Conservation (phyloP, 2,888 invertebrate genomes). For the Anticlea derivata region DNA sequence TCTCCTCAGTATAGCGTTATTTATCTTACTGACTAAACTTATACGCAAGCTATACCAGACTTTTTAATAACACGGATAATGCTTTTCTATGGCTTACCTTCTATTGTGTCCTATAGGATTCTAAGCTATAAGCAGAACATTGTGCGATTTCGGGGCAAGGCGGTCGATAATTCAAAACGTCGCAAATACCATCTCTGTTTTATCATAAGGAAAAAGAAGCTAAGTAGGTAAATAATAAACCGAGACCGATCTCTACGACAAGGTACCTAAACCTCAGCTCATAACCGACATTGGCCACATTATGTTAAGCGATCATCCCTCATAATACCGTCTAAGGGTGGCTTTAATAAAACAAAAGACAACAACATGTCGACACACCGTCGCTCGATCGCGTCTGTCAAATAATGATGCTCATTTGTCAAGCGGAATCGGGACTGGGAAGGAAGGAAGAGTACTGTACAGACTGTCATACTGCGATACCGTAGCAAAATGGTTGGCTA, state of each 20-base stretch:
- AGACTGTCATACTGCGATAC: neutral
- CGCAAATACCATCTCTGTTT: neutral
- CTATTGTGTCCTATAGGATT: too few species aligned
- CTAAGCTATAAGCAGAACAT: too few species aligned
- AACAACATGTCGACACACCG: slow-evolving; percentile 72
- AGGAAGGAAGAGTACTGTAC: slow-evolving; percentile 21
- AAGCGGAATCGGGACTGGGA: slow-evolving; percentile 63
- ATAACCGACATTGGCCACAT: slow-evolving; percentile 50
- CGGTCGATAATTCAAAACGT: too few species aligned
- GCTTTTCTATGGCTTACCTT: too few species aligned
- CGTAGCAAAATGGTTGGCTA: neutral
- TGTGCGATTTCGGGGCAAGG: too few species aligned
- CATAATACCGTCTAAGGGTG: slow-evolving; percentile 58
- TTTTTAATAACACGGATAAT: too few species aligned
- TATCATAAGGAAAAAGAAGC: neutral
- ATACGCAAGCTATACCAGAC: too few species aligned
- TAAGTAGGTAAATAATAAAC: slow-evolving; percentile 8
- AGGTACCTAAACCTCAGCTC: slow-evolving; percentile 40
- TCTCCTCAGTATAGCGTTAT: too few species aligned
- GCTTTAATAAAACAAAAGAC: slow-evolving; percentile 82
- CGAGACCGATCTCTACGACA: slow-evolving; percentile 16
- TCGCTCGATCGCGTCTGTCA: slow-evolving; percentile 74
- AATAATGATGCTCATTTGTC: slow-evolving; percentile 83
- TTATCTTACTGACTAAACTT: too few species aligned
- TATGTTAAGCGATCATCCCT: slow-evolving; percentile 57